These are phyloP conservation scores for Cryptus armator DNA, from an alignment of 2,888 invertebrate genomes.

Conservation along the genomic window DNA sequence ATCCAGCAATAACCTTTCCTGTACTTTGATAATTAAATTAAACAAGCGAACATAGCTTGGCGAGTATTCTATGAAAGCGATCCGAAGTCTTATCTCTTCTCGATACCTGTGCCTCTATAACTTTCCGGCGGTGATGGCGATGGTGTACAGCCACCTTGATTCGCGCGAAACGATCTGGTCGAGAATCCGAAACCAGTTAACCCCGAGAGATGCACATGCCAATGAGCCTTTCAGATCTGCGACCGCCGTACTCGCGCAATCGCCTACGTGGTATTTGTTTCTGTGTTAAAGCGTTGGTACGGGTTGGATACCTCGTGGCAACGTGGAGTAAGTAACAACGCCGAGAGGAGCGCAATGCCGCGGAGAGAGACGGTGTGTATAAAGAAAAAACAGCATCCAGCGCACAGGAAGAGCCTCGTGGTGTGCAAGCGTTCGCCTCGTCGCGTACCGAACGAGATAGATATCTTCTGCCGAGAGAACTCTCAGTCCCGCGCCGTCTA, in stretches of 20 bases:
- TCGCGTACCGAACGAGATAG: constrained; percentile 74
- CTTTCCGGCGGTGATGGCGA: neutral
- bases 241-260: constrained; percentile 28
- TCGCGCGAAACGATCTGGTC: constrained; percentile 25
- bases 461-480: constrained; percentile 77
- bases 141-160: constrained; percentile 16
- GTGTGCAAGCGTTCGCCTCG: constrained; percentile 46
- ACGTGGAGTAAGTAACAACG: constrained; percentile 21
- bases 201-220: constrained; percentile 18
- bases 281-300: constrained; percentile 34
- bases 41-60: neutral
- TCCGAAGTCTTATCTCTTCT: neutral
- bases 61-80: neutral
- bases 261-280: constrained; percentile 23
- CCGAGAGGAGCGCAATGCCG: constrained; percentile 19
- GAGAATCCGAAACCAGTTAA: constrained; percentile 38
- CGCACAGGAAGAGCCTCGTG: constrained; percentile 42
- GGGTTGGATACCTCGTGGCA: constrained; percentile 25
- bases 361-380: neutral
- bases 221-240: constrained; percentile 20
- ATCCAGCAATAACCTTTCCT: neutral
- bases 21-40: neutral
- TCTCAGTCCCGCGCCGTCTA: constrained; percentile 78
- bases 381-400: constrained; percentile 8
- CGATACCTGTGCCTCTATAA: neutral